Percentiles rank a stretch among this genome's conserved stretches.
phyloP scores from a whole-genome alignment of 1,140 invertebrate genomes.

The Reticulitermes speratus region DNA sequence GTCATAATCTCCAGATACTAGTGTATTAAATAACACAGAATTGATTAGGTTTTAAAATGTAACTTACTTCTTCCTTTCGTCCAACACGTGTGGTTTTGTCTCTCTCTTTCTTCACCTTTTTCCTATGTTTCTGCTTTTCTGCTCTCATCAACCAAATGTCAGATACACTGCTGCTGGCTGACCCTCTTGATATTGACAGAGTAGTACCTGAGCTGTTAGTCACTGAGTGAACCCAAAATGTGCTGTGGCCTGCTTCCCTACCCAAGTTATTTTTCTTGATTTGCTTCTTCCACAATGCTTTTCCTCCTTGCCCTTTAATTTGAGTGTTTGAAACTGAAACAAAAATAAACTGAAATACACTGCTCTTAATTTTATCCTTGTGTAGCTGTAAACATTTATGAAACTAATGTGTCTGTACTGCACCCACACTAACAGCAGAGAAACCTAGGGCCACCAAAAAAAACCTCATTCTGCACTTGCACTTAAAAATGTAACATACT shows the following conservation, averaged over 20 bases:
- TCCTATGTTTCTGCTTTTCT: background rate
- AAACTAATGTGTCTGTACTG: no score
- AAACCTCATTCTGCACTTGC: no score
- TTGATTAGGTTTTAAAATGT: no score
- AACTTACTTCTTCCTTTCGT: background rate
- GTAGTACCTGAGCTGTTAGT: background rate
- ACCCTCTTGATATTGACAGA: background rate
- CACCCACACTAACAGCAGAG: no score
- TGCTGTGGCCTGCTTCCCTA: background rate
- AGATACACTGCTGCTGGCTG: background rate
- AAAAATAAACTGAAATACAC: background rate
- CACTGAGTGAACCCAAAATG: background rate
- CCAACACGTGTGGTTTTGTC: background rate
- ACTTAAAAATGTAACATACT: no score
- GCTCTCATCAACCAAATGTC: background rate
- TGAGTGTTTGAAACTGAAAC: background rate
- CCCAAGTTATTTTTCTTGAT: background rate
- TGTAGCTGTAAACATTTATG: no score
- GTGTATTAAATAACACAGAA: no score
- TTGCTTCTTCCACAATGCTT: background rate
- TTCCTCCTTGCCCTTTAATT: background rate
- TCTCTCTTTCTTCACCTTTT: background rate
- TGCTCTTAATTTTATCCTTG: background rate
- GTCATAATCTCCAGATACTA: no score
- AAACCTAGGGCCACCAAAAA: no score